Percentiles rank a stretch among this genome's conserved stretches.
Conservation (phyloP, 2,113 vertebrate species). For the Ciconia maguari region DNA sequence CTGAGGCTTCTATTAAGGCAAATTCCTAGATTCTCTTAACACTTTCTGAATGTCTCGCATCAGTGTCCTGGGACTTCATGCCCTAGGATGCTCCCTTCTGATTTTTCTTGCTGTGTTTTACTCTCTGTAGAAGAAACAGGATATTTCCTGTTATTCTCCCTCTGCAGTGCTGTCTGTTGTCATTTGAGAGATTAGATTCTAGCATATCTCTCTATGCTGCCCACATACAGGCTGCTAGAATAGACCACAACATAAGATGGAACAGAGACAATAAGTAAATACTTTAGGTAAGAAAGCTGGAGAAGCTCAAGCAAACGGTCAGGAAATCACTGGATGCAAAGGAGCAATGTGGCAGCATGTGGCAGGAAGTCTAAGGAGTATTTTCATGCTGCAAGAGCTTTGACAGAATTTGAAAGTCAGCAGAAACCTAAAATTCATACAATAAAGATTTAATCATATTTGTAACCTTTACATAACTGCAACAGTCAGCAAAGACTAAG, state of each 20-base stretch:
- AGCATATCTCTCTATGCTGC: not conserved
- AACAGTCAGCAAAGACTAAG: not conserved
- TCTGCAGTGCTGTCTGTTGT: not conserved
- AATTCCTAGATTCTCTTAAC: not conserved
- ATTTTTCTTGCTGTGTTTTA: not conserved
- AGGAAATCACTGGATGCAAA: not conserved
- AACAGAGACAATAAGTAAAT: not conserved
- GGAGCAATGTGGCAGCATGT: not conserved
- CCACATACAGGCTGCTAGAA: constrained; percentile 4
- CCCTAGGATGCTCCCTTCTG: not conserved
- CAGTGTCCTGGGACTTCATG: not conserved
- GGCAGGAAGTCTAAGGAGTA: not conserved
- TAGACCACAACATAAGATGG: not conserved
- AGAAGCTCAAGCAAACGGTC: not conserved
- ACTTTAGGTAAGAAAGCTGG: not conserved
- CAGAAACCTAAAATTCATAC: not conserved
- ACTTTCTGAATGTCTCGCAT: not conserved
- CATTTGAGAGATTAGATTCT: not conserved
- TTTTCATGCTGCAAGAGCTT: not conserved
- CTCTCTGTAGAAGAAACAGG: not conserved
- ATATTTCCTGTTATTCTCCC: not conserved
- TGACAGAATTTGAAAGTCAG: not conserved
- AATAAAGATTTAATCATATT: not conserved
- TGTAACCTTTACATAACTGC: not conserved
- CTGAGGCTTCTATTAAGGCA: not conserved